These are phyloP conservation scores for Taphrorychus bicolor DNA, from an alignment of 2,888 invertebrate species.

Conservation along the genomic window DNA sequence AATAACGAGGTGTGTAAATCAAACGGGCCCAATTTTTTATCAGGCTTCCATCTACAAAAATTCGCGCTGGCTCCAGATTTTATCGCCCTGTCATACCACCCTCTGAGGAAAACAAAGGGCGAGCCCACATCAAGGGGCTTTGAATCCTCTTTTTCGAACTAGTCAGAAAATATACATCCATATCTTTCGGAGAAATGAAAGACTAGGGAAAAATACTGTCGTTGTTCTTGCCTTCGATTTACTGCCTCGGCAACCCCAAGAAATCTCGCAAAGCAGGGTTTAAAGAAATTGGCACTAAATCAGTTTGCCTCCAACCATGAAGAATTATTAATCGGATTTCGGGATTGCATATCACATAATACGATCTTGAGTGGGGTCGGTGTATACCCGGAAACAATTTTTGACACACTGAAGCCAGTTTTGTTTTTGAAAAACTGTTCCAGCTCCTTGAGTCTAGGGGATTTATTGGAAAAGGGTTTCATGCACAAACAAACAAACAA, in stretches of 20 bases:
- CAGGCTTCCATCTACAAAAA: slow-evolving; percentile 2
- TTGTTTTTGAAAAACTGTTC: background rate
- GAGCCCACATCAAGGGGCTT: slow-evolving; percentile 6
- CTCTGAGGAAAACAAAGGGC: slow-evolving; percentile 25
- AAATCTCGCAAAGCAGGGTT: slow-evolving; percentile 25
- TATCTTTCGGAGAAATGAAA: slow-evolving; percentile 21
- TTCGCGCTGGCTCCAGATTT: slow-evolving; percentile 8
- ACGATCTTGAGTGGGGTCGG: background rate
- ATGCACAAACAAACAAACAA: too few relatives aligned
- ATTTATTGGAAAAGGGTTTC: too few relatives aligned
- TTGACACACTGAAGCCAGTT: background rate
- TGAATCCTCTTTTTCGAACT: slow-evolving; percentile 3
- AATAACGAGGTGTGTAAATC: slow-evolving; percentile 15
- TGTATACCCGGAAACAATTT: background rate
- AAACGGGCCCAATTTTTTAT: slow-evolving; percentile 9
- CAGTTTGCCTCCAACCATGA: slow-evolving; percentile 13
- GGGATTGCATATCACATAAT: background rate
- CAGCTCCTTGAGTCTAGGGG: too few relatives aligned
- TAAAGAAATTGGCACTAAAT: slow-evolving; percentile 29
- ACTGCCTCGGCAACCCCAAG: slow-evolving; percentile 27
- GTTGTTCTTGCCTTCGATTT: slow-evolving; percentile 37
- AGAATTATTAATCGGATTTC: slow-evolving; percentile 1
- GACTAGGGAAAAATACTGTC: slow-evolving; percentile 26
- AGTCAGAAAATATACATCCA: slow-evolving; percentile 23
- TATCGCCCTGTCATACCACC: slow-evolving; percentile 20